A percentile compares a stretch with the other conserved stretches of the same genome.
Conservation (phyloP, 2,888 invertebrate species). For the Ceratothoa steindachneri region DNA sequence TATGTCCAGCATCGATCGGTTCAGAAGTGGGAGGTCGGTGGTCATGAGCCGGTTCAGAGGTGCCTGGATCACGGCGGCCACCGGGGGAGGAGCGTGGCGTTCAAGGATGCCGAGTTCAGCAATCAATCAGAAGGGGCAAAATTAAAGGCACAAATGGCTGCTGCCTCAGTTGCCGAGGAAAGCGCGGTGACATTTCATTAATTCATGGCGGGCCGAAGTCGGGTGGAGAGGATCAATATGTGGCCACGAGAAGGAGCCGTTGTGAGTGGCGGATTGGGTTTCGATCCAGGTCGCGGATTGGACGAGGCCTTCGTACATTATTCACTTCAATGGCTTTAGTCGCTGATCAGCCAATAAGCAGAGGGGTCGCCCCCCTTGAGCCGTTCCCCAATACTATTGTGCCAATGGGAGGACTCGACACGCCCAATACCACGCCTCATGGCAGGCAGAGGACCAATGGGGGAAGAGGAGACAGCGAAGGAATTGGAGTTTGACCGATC, state of each 20-base stretch:
- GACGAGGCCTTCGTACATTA: neutral
- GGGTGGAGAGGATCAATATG: neutral
- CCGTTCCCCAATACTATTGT: neutral
- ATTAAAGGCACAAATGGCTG: too few species aligned
- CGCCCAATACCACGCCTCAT: neutral
- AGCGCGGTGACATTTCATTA: neutral
- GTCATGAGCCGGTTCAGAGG: too few species aligned
- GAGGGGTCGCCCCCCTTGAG: neutral
- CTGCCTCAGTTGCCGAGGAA: neutral
- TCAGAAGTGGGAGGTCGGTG: too few species aligned
- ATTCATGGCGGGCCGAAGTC: neutral
- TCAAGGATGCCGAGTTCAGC: too few species aligned
- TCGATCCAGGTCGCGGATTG: neutral
- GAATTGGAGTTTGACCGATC: constrained; percentile 47
- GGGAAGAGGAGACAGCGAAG: neutral
- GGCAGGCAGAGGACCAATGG: neutral
- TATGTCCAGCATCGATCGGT: too few species aligned
- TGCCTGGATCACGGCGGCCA: too few species aligned
- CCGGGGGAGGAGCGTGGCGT: too few species aligned
- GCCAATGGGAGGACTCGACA: neutral
- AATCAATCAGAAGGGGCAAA: too few species aligned
- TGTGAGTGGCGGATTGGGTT: constrained; percentile 4
- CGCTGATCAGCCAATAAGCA: neutral
- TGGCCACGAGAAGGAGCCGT: neutral
- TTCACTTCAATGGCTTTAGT: neutral